Conservation (phyloP, 2,797 vertebrate species). For the Buphagus erythrorhynchus region DNA sequence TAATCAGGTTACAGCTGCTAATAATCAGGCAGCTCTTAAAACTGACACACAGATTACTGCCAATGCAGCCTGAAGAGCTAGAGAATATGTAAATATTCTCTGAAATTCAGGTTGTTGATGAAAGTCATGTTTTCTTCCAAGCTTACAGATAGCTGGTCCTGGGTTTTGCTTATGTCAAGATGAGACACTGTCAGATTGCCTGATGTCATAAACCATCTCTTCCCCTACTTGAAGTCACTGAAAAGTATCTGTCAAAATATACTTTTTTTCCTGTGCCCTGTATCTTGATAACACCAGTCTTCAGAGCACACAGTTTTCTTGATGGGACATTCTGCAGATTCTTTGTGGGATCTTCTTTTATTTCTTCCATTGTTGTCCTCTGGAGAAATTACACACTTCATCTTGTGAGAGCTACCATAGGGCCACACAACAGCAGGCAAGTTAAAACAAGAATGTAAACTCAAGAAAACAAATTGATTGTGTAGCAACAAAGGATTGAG, state of each 20-base stretch:
- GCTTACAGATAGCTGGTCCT: background rate
- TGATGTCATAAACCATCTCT: background rate
- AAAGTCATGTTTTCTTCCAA: background rate
- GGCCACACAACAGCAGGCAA: background rate
- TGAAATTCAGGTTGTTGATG: background rate
- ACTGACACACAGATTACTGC: background rate
- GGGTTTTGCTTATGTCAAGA: background rate
- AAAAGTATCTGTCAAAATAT: background rate
- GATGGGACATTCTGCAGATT: background rate
- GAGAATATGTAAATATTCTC: conserved; percentile 13
- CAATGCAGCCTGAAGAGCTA: conserved; percentile 26
- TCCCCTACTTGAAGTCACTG: background rate
- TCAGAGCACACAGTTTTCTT: background rate
- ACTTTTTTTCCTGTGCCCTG: background rate
- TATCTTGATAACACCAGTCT: background rate
- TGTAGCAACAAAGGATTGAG: background rate
- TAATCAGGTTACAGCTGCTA: conserved; percentile 69
- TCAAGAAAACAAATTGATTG: background rate
- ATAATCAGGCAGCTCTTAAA: conserved; percentile 65
- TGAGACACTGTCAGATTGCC: background rate
- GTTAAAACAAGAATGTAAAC: background rate
- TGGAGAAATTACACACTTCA: background rate
- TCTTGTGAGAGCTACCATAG: background rate
- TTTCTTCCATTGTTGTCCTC: background rate
- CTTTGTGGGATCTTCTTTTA: background rate